These are phyloP conservation scores for Macrotus californicus DNA, from an alignment of 2,113 vertebrate genomes.

Conservation along the genomic window DNA sequence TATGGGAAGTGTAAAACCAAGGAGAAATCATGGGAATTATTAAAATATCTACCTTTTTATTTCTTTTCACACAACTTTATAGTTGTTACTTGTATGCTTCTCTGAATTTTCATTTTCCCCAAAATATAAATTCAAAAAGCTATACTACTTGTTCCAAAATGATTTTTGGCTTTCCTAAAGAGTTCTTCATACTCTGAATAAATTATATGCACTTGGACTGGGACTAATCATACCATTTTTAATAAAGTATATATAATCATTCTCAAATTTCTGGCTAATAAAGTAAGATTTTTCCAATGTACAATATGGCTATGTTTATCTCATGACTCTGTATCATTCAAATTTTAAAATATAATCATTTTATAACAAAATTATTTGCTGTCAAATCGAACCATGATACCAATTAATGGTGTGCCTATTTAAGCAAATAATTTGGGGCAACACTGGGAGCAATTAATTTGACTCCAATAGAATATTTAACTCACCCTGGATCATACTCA, in stretches of 20 bases:
- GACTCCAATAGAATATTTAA: not conserved
- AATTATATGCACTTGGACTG: not conserved
- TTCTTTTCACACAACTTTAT: constrained; percentile 58
- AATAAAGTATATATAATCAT: not conserved
- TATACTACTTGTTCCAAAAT: constrained; percentile 25
- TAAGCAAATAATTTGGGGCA: not conserved
- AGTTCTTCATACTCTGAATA: constrained; percentile 17
- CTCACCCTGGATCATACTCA: not conserved
- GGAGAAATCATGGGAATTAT: constrained; percentile 46
- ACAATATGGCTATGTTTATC: not conserved
- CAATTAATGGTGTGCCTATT: not conserved
- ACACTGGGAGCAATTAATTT: not conserved
- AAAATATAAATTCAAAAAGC: constrained; percentile 38
- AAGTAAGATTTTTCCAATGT: not conserved
- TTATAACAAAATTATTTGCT: constrained; percentile 20
- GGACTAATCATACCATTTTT: not conserved
- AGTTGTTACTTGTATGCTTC: constrained; percentile 53
- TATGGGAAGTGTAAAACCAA: constrained; percentile 50
- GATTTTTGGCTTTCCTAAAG: not conserved
- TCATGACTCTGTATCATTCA: not conserved
- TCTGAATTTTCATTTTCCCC: constrained; percentile 46
- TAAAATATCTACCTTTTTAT: constrained; percentile 70
- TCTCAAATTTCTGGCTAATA: not conserved
- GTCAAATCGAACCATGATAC: not conserved
- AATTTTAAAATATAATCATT: constrained; percentile 20